phyloP scores from a whole-genome alignment of 2,113 vertebrate genomes.

The Pogona vitticeps region DNA sequence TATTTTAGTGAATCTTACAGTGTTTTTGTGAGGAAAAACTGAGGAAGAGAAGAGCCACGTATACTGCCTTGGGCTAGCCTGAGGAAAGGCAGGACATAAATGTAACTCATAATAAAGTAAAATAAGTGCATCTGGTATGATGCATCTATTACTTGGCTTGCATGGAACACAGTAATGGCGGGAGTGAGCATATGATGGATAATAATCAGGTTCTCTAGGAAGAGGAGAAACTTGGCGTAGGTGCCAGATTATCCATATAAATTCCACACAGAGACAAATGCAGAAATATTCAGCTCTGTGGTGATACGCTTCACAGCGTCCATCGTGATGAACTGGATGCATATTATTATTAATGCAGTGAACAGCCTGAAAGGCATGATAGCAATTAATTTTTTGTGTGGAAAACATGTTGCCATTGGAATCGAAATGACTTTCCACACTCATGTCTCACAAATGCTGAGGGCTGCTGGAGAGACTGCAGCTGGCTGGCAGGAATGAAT shows the following conservation, averaged over 20 bases:
- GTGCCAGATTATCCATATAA: neutral
- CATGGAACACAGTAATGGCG: neutral
- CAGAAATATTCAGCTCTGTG: neutral
- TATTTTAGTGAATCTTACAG: no score
- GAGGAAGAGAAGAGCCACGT: no score
- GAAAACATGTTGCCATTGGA: conserved; percentile 17
- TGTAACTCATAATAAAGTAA: neutral
- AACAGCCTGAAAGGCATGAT: neutral
- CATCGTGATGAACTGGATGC: neutral
- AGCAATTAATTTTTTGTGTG: conserved; percentile 11
- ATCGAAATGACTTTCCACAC: neutral
- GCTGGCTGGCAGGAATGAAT: neutral
- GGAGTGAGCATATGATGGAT: neutral
- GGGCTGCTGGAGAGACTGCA: neutral
- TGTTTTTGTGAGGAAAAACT: no score
- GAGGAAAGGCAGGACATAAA: no score
- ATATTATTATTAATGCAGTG: neutral
- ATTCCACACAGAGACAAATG: neutral
- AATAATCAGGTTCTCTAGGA: neutral
- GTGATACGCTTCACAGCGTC: neutral
- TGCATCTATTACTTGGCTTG: neutral
- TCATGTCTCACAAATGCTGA: neutral
- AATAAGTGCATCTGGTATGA: neutral
- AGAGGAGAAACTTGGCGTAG: neutral
- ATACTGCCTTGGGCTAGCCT: no score